These are phyloP conservation scores for Amphipoea oculea DNA, from an alignment of 2,888 invertebrate genomes.

Conservation along the genomic window DNA sequence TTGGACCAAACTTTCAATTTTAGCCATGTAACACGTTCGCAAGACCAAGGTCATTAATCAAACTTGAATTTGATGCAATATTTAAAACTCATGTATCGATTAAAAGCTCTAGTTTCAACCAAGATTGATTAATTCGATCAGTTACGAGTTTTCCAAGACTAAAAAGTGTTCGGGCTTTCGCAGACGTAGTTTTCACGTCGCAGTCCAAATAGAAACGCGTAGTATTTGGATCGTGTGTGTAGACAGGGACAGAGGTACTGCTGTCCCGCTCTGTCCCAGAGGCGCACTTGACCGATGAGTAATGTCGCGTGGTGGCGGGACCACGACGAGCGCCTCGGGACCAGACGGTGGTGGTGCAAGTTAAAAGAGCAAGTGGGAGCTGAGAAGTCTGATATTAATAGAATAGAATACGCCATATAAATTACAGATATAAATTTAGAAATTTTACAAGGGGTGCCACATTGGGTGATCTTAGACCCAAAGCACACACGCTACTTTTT, in stretches of 20 bases:
- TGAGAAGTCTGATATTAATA: too few relatives aligned
- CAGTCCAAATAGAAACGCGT: constrained; percentile 50
- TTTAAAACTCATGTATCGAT: neutral
- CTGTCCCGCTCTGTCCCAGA: constrained; percentile 69
- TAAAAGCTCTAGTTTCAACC: neutral
- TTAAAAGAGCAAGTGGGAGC: constrained; percentile 19
- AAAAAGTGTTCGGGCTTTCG: constrained; percentile 12
- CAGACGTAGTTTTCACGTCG: constrained; percentile 43
- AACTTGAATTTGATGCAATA: neutral
- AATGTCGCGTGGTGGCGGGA: constrained; percentile 74
- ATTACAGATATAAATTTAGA: too few relatives aligned
- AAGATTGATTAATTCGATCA: neutral
- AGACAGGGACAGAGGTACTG: constrained; percentile 39
- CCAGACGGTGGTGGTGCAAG: constrained; percentile 66
- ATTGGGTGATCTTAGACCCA: too few relatives aligned
- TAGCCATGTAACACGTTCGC: neutral
- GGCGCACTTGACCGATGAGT: constrained; percentile 79
- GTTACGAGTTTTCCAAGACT: constrained; percentile 3
- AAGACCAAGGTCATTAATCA: neutral
- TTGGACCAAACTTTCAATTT: neutral
- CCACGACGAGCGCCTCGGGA: constrained; percentile 73
- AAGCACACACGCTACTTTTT: too few relatives aligned
- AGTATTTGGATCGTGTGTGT: constrained; percentile 50
- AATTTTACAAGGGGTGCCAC: too few relatives aligned
- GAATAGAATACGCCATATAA: too few relatives aligned